These are phyloP conservation scores for Pyrgilauda ruficollis DNA, from an alignment of 2,113 vertebrate genomes.

Conservation along the genomic window DNA sequence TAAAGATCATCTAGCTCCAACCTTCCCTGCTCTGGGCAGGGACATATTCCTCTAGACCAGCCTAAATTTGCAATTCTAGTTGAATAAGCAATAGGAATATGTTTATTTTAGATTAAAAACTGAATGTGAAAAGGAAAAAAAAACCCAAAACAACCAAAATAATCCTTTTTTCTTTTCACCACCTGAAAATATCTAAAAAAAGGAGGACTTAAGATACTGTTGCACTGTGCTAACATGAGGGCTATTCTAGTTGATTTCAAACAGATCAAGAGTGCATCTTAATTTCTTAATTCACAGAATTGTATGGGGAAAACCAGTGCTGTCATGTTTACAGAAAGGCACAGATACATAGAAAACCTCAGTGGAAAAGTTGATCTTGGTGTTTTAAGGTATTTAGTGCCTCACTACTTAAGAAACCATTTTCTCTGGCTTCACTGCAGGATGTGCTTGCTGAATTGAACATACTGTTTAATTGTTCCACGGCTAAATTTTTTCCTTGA, in stretches of 20 bases:
- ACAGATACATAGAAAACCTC: neutral
- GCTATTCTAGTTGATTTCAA: slow-evolving; percentile 14
- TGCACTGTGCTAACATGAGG: neutral
- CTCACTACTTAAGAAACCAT: neutral
- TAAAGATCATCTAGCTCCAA: neutral
- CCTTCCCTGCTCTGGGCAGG: neutral
- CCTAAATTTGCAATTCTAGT: neutral
- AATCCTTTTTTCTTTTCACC: neutral
- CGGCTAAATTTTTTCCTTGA: neutral
- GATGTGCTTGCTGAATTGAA: neutral
- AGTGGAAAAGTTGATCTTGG: neutral
- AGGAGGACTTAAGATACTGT: neutral
- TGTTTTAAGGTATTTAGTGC: neutral
- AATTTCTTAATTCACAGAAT: neutral
- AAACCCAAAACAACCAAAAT: rapidly evolving
- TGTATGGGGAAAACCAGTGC: neutral
- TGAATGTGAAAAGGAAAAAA: neutral
- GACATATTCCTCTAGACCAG: neutral
- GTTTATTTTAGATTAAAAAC: neutral
- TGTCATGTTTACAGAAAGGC: neutral
- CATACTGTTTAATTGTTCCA: neutral
- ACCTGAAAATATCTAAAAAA: neutral
- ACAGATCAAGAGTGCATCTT: slow-evolving; percentile 10
- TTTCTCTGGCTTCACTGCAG: neutral
- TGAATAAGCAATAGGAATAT: neutral